phyloP scores from a whole-genome alignment of 1,140 invertebrate species.

The Diorhabda carinulata region DNA sequence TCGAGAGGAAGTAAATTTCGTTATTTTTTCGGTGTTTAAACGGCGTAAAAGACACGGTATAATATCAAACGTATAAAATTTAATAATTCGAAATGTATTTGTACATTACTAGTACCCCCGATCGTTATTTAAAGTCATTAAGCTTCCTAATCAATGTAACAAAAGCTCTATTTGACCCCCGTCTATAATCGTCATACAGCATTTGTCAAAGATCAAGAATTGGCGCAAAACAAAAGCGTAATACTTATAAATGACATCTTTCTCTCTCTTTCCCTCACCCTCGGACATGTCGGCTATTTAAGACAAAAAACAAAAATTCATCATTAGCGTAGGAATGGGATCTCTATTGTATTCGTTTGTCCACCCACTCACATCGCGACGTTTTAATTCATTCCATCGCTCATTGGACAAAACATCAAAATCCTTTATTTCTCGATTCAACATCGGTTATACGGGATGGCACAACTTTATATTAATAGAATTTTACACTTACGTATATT shows the following conservation, averaged over 20 bases:
- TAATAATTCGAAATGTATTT: too few relatives aligned
- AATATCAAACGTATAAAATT: too few relatives aligned
- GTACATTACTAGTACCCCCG: too few relatives aligned
- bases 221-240: background rate
- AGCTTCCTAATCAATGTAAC: too few relatives aligned
- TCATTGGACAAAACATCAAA: constrained; percentile 1
- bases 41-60: too few relatives aligned
- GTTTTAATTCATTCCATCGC: background rate
- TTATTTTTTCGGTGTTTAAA: background rate
- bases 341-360: background rate
- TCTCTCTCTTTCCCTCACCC: background rate
- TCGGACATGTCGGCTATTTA: background rate
- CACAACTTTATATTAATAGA: background rate
- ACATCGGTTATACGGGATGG: background rate
- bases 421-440: background rate
- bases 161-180: background rate
- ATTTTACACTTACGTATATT: background rate
- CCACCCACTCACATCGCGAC: background rate
- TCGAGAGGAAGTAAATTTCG: background rate
- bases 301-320: constrained; percentile 3
- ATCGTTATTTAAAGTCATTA: too few relatives aligned
- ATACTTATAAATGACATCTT: constrained; percentile 1
- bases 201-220: constrained; percentile 2
- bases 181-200: background rate
- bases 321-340: constrained; percentile 1